Evolutionary conservation across 2,113 vertebrate genomes (phyloP).

Genomic region (Mormyrus iriodes): DNA sequence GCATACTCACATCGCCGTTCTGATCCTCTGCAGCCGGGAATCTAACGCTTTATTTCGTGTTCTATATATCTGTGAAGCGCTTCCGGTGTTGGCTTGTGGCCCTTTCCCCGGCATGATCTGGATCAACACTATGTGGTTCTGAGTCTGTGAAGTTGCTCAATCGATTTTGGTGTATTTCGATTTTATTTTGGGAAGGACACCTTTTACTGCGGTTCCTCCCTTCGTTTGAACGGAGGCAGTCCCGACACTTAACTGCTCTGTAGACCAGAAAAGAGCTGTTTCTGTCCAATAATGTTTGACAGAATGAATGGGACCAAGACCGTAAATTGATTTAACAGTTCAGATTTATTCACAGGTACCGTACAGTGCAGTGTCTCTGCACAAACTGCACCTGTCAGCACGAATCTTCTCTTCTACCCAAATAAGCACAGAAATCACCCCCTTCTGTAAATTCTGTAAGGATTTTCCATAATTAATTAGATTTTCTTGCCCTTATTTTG

Average conservation of each 20-base stretch:
- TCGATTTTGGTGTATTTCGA: background rate
- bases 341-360: background rate
- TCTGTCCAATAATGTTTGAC: background rate
- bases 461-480: background rate
- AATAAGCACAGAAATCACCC: background rate
- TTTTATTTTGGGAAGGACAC: background rate
- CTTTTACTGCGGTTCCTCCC: background rate
- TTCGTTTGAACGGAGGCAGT: background rate
- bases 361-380: background rate
- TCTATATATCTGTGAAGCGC: background rate
- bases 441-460: background rate
- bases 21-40: background rate
- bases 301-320: background rate
- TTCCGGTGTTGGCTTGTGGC: background rate
- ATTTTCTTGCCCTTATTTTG: background rate
- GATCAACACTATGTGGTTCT: background rate
- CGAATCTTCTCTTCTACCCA: background rate
- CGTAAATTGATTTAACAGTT: background rate
- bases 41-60: background rate
- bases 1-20: background rate
- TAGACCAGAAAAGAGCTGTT: background rate
- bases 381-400: background rate
- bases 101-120: background rate
- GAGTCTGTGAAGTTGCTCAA: background rate
- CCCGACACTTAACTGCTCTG: background rate